Evolutionary conservation across 2,113 vertebrate species (phyloP).

Genomic region (Dromiciops gliroides): DNA sequence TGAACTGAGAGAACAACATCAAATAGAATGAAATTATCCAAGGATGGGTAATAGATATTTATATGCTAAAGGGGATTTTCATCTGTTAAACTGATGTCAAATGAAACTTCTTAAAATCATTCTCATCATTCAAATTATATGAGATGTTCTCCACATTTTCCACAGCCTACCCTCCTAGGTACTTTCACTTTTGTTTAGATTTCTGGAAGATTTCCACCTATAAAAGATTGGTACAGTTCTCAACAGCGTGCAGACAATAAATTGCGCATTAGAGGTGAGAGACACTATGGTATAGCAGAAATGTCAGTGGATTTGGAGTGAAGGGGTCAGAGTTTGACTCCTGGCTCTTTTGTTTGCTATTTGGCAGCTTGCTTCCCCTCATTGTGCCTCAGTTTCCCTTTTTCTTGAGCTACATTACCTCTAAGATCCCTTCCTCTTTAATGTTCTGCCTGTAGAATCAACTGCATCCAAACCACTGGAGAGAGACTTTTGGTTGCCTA

Average conservation of each 20-base stretch:
- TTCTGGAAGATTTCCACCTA: constrained; percentile 69
- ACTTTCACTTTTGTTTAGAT: constrained; percentile 65
- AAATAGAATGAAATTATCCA: constrained; percentile 47
- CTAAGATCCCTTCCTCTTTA: not conserved
- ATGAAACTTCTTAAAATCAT: constrained; percentile 39
- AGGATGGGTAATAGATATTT: not conserved
- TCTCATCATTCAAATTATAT: constrained; percentile 49
- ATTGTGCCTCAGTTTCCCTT: not conserved
- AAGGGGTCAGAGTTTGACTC: not conserved
- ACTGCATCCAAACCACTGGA: not conserved
- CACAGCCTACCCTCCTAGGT: constrained; percentile 32
- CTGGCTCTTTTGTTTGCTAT: not conserved
- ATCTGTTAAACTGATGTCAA: constrained; percentile 38
- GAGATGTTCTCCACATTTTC: constrained; percentile 65
- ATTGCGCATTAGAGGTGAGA: constrained; percentile 27
- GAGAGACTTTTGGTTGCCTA: not conserved
- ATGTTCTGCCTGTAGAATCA: not conserved
- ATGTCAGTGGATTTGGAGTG: not conserved
- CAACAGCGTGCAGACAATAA: constrained; percentile 52
- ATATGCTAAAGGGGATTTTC: constrained; percentile 57
- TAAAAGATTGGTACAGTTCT: constrained; percentile 50
- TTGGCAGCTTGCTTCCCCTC: not conserved
- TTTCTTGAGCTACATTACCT: not conserved
- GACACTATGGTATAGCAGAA: not conserved
- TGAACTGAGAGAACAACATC: constrained; percentile 57